phyloP scores from a whole-genome alignment of 1,140 invertebrate genomes.

The Thaumatotibia leucotreta region DNA sequence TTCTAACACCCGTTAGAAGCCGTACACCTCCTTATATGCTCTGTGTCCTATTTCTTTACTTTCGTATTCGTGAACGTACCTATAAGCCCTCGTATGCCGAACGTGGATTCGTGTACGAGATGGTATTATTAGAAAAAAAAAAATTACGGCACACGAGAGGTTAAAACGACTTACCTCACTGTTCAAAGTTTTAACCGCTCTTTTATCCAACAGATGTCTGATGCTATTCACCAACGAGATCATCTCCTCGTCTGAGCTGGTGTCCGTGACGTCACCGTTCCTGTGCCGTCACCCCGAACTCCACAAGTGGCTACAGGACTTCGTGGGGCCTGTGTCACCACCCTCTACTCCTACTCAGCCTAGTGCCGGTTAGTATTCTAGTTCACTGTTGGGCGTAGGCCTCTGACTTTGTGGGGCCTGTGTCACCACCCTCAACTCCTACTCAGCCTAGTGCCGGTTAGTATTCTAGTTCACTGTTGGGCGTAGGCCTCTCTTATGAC shows the following conservation, averaged over 20 bases:
- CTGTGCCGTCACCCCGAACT: slow-evolving; percentile 92
- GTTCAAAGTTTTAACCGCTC: not conserved
- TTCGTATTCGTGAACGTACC: too few species aligned
- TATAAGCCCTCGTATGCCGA: too few species aligned
- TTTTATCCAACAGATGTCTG: slow-evolving; percentile 79
- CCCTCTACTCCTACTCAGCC: slow-evolving; percentile 45
- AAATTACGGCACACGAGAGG: too few species aligned
- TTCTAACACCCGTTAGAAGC: too few species aligned
- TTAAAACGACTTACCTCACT: too few species aligned
- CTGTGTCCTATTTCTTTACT: too few species aligned
- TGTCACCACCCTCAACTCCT: slow-evolving; percentile 54
- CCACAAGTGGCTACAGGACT: slow-evolving; percentile 93
- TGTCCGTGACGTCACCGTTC: slow-evolving; percentile 92
- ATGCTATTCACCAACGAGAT: slow-evolving; percentile 96
- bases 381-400: too few species aligned
- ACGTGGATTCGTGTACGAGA: too few species aligned
- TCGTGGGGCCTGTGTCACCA: slow-evolving; percentile 52
- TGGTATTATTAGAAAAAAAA: too few species aligned
- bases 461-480: not conserved
- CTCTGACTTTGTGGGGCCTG: not conserved
- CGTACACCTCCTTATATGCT: too few species aligned
- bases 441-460: slow-evolving; percentile 3
- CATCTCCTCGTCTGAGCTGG: slow-evolving; percentile 91
- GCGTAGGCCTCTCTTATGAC: too few species aligned
- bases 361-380: not conserved